Conservation (phyloP, 2,113 vertebrate species). For the Trochalopteron elliotii region DNA sequence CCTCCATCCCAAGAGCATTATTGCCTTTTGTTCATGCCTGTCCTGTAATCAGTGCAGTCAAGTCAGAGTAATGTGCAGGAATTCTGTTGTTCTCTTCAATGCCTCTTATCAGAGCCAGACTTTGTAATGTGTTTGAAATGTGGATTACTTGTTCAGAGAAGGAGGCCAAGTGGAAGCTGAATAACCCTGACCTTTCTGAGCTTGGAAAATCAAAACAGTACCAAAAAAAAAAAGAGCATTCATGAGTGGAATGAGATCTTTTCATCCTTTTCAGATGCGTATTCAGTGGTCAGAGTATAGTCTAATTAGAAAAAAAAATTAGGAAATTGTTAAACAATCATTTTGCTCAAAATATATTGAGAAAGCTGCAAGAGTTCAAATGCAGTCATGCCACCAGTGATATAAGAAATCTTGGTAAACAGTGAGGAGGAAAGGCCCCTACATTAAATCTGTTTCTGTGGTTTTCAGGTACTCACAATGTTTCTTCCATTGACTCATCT, state of each 20-base stretch:
- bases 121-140: constrained; percentile 47
- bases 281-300: background rate
- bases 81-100: constrained; percentile 26
- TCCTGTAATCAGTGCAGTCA: constrained; percentile 38
- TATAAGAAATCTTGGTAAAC: background rate
- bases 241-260: background rate
- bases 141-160: constrained; percentile 53
- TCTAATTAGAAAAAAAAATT: background rate
- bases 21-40: constrained; percentile 51
- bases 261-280: background rate
- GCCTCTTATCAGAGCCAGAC: constrained; percentile 52
- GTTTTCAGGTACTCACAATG: background rate
- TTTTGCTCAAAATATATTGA: background rate
- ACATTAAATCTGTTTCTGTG: background rate
- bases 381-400: background rate
- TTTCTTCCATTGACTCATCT: background rate
- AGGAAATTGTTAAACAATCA: background rate
- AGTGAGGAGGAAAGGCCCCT: background rate
- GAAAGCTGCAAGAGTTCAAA: background rate
- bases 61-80: constrained; percentile 41
- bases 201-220: background rate
- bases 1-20: constrained; percentile 10
- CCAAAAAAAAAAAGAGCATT: background rate
- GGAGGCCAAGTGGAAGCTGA: constrained; percentile 52
- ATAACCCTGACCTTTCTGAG: constrained; percentile 43